Evolutionary conservation across 2,797 vertebrate genomes (phyloP).

Genomic region (Rhyacichthys aspro): DNA sequence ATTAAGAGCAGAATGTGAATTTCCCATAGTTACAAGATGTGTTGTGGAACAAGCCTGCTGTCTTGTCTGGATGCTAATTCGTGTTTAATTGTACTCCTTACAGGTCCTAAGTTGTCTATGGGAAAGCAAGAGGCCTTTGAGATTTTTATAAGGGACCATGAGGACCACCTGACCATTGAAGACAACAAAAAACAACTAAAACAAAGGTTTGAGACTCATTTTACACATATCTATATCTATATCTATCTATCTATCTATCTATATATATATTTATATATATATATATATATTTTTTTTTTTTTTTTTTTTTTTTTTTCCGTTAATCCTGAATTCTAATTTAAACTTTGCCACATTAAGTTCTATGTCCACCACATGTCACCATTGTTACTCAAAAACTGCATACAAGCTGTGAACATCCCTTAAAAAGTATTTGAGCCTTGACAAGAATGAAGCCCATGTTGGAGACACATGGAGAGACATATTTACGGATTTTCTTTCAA

Average conservation of each 20-base stretch:
- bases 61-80: conserved; percentile 13
- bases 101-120: conserved; percentile 82
- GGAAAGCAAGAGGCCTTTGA: conserved; percentile 92
- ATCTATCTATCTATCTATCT: no score
- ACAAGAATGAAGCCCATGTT: background rate
- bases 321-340: background rate
- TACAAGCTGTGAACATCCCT: no score
- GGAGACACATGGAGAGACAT: conserved; percentile 1
- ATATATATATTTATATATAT: no score
- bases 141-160: conserved; percentile 85
- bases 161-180: conserved; percentile 83
- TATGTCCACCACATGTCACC: no score
- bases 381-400: no score
- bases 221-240: background rate
- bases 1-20: conserved; percentile 24
- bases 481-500: conserved; percentile 29
- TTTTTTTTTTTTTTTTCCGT: no score
- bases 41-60: conserved; percentile 11
- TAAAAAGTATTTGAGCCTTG: no score
- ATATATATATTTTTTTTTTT: no score
- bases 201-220: conserved; percentile 80
- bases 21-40: conserved; percentile 16
- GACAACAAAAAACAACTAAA: conserved; percentile 89
- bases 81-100: conserved; percentile 15
- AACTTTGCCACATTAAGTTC: background rate